phyloP scores from a whole-genome alignment of 2,888 invertebrate genomes.

The Tipula unca region DNA sequence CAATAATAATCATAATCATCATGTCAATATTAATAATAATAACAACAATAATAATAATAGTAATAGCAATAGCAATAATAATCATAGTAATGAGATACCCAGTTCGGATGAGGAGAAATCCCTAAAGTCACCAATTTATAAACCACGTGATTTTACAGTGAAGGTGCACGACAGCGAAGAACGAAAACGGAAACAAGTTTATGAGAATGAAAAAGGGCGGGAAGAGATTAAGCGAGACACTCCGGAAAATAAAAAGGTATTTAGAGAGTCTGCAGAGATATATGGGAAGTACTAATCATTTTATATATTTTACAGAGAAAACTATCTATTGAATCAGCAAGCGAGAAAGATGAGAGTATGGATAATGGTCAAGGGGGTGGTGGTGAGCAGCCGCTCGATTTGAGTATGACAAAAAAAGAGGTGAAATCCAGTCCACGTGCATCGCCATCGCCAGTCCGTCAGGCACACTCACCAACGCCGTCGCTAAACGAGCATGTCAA shows the following conservation, averaged over 20 bases:
- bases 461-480: slow-evolving; percentile 44
- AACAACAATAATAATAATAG: neutral
- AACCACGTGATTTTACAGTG: neutral
- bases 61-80: slow-evolving; percentile 8
- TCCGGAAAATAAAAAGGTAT: neutral
- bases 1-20: neutral
- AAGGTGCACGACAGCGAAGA: neutral
- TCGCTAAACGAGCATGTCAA: slow-evolving; percentile 33
- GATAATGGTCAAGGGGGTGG: slow-evolving; percentile 36
- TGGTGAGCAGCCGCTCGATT: slow-evolving; percentile 63
- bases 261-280: neutral
- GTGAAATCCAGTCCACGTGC: slow-evolving; percentile 30
- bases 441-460: slow-evolving; percentile 26
- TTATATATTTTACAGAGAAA: neutral
- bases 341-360: slow-evolving; percentile 32
- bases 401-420: slow-evolving; percentile 55
- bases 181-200: neutral
- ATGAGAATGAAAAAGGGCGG: neutral
- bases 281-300: neutral
- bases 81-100: neutral
- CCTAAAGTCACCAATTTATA: slow-evolving; percentile 26
- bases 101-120: slow-evolving; percentile 29
- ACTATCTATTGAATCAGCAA: slow-evolving; percentile 22
- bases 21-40: slow-evolving; percentile 9
- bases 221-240: neutral